Evolutionary conservation across 2,888 invertebrate species (phyloP).

Genomic region (Megaustenia siamemsis): DNA sequence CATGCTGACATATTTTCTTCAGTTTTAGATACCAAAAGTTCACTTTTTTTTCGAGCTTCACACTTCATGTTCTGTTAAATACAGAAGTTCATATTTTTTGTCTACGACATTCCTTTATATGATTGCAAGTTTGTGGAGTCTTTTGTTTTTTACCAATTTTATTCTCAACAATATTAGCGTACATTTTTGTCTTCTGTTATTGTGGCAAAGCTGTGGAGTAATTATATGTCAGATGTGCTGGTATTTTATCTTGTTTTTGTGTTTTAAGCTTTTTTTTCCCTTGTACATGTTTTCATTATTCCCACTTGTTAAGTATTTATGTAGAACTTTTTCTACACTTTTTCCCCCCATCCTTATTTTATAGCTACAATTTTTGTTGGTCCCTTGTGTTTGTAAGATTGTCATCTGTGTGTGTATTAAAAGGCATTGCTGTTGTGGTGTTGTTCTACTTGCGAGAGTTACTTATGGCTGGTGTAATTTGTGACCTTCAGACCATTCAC

Average conservation of each 20-base stretch:
- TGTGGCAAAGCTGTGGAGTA: not conserved
- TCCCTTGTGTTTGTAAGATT: not conserved
- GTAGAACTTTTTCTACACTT: not conserved
- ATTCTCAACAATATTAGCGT: not conserved
- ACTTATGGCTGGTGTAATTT: not conserved
- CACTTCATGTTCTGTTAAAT: not conserved
- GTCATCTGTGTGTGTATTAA: not conserved
- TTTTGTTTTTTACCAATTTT: not conserved
- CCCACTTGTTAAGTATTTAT: not conserved
- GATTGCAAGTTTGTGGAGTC: slow-evolving; percentile 7
- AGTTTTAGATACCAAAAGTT: no score
- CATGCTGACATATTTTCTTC: not conserved
- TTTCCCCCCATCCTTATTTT: not conserved
- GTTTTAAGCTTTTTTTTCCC: not conserved
- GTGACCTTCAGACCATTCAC: not conserved
- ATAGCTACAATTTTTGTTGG: not conserved
- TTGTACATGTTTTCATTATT: not conserved
- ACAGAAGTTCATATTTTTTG: not conserved
- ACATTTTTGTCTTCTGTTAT: not conserved
- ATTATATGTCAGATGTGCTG: not conserved
- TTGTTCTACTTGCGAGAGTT: not conserved
- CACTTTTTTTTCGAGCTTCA: not conserved
- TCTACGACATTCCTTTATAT: slow-evolving; percentile 42
- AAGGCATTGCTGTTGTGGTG: not conserved
- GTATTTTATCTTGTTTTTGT: not conserved